phyloP scores from a whole-genome alignment of 2,888 invertebrate genomes.

The Fissipunctia ypsillon region DNA sequence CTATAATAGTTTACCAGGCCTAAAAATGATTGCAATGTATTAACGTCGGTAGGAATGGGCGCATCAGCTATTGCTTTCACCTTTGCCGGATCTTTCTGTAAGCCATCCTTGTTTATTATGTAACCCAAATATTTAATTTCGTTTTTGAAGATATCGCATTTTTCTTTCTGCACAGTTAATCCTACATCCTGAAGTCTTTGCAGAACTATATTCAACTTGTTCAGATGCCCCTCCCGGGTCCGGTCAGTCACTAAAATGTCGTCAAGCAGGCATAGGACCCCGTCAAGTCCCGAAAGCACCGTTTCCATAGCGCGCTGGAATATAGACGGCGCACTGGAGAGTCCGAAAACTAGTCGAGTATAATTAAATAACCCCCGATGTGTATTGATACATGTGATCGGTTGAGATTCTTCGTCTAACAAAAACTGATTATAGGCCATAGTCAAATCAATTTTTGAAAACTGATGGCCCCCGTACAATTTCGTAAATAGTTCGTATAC shows the following conservation, averaged over 20 bases:
- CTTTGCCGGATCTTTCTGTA: slow-evolving; percentile 32
- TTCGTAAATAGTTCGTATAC: slow-evolving; percentile 52
- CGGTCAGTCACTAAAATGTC: slow-evolving; percentile 30
- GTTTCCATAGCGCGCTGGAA: slow-evolving; percentile 33
- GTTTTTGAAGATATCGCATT: not conserved
- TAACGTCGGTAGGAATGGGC: slow-evolving; percentile 44
- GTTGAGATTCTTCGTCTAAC: slow-evolving; percentile 2
- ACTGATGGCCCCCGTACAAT: slow-evolving; percentile 49
- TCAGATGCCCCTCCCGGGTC: not conserved
- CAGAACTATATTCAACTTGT: not conserved
- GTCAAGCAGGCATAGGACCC: slow-evolving; percentile 35
- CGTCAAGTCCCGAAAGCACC: slow-evolving; percentile 35
- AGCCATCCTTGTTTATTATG: not conserved
- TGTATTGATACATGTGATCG: slow-evolving; percentile 1
- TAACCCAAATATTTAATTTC: not conserved
- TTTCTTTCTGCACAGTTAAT: not conserved
- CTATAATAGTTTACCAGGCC: slow-evolving; percentile 60
- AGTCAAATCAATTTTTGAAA: slow-evolving; percentile 21
- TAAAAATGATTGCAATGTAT: slow-evolving; percentile 61
- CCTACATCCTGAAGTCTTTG: slow-evolving; percentile 1
- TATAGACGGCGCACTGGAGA: slow-evolving; percentile 1
- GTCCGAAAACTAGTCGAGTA: not conserved
- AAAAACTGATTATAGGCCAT: slow-evolving; percentile 11
- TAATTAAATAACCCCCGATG: slow-evolving; percentile 1
- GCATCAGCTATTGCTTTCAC: slow-evolving; percentile 52